Conservation (phyloP, 2,113 vertebrate species). For the Scalopus aquaticus region DNA sequence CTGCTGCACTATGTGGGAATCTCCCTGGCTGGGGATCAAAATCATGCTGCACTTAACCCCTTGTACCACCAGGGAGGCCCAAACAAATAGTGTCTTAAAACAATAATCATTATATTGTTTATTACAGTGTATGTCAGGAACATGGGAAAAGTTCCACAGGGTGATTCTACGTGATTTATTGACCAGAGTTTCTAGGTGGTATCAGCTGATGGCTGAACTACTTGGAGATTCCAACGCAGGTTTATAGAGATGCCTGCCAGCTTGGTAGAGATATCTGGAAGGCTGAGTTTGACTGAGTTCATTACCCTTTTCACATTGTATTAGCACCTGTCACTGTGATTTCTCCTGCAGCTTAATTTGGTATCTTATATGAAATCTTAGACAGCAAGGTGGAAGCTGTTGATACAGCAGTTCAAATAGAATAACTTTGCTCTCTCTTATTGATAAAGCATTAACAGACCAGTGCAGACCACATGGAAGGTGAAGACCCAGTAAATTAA, state of each 20-base stretch:
- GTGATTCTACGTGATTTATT: neutral
- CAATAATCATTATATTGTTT: neutral
- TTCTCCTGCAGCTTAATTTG: neutral
- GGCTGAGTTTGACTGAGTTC: neutral
- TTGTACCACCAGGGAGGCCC: too few species aligned
- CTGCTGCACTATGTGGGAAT: too few species aligned
- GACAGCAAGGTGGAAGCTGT: neutral
- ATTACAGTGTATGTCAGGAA: neutral
- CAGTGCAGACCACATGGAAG: neutral
- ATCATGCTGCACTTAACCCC: too few species aligned
- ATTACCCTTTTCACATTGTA: neutral
- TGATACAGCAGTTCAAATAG: neutral
- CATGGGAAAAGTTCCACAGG: neutral
- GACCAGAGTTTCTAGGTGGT: neutral
- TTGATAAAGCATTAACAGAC: neutral
- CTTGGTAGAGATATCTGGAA: neutral
- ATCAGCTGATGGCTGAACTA: neutral
- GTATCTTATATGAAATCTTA: neutral
- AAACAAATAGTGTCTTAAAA: neutral
- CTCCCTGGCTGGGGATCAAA: too few species aligned
- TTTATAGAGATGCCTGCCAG: neutral
- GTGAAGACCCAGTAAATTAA: neutral
- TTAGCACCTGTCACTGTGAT: neutral
- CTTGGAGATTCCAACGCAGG: neutral
- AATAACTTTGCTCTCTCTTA: neutral